Percentiles rank a stretch among this genome's conserved stretches.
phyloP scores from a whole-genome alignment of 2,888 invertebrate genomes.

The Choreutis nemorana region DNA sequence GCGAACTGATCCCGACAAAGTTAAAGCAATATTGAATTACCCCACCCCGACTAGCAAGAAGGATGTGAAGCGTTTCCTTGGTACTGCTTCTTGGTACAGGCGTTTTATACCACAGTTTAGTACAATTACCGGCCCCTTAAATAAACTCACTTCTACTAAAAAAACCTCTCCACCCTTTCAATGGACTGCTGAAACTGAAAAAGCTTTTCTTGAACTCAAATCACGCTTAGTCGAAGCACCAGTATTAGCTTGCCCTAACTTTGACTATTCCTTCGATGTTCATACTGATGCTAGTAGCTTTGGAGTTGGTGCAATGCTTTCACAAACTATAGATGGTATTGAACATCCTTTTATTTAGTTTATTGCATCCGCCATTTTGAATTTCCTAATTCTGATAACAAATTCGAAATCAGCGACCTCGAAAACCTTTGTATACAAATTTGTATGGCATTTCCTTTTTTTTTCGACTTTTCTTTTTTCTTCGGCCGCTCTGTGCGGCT shows the following conservation, averaged over 20 bases:
- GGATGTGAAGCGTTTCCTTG: slow-evolving; percentile 11
- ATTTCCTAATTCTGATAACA: too few relatives aligned
- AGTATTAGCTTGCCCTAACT: slow-evolving; percentile 11
- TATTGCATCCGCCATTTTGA: too few relatives aligned
- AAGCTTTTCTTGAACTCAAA: slow-evolving; percentile 9
- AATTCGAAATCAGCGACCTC: too few relatives aligned
- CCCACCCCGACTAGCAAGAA: slow-evolving; percentile 11
- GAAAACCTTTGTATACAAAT: too few relatives aligned
- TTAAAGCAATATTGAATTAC: slow-evolving; percentile 10
- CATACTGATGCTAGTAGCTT: slow-evolving; percentile 5
- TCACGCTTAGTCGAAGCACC: slow-evolving; percentile 6
- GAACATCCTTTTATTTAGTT: too few relatives aligned
- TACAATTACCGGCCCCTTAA: too few relatives aligned
- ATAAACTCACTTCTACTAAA: slow-evolving; percentile 1
- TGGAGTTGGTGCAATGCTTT: slow-evolving; percentile 6
- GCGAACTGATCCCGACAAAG: slow-evolving; percentile 11
- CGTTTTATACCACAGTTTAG: too few relatives aligned
- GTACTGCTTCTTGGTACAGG: too few relatives aligned
- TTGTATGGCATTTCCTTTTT: too few relatives aligned
- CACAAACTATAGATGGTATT: slow-evolving; percentile 3
- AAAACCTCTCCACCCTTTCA: slow-evolving; percentile 4
- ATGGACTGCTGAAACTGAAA: slow-evolving; percentile 10
- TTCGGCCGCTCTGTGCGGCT: too few relatives aligned
- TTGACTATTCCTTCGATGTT: slow-evolving; percentile 6
- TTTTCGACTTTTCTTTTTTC: too few relatives aligned